These are phyloP conservation scores for Pantherophis vulpinus DNA, from an alignment of 2,797 vertebrate genomes.

Conservation along the genomic window DNA sequence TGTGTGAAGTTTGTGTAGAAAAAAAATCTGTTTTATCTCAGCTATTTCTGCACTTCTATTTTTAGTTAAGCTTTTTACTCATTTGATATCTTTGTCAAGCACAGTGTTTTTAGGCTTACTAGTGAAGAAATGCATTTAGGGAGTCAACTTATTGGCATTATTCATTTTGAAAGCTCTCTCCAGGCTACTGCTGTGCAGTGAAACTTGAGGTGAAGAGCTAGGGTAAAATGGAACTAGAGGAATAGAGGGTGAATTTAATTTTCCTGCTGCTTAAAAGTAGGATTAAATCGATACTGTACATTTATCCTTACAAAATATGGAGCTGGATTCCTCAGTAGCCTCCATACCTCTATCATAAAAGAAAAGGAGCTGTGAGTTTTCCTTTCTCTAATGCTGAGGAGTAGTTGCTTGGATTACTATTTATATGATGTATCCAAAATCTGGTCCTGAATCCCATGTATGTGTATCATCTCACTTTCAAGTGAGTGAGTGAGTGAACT, in stretches of 20 bases:
- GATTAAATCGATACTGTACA: neutral
- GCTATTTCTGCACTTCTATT: constrained; percentile 29
- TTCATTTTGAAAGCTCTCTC: neutral
- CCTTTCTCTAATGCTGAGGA: neutral
- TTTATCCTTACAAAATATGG: neutral
- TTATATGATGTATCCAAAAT: neutral
- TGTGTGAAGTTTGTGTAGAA: neutral
- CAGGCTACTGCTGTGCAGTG: neutral
- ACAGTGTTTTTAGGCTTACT: neutral
- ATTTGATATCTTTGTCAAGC: neutral
- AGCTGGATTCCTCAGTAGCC: neutral
- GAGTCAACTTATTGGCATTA: neutral
- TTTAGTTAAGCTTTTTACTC: constrained; percentile 1
- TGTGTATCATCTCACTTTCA: neutral
- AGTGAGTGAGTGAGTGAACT: neutral
- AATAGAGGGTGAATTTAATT: neutral
- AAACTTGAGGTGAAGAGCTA: neutral
- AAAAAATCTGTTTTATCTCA: constrained; percentile 38
- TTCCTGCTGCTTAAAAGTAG: constrained; percentile 3
- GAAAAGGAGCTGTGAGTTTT: neutral
- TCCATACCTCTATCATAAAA: neutral
- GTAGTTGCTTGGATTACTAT: neutral
- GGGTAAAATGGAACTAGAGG: neutral
- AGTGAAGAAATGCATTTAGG: neutral
- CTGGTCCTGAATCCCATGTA: neutral